A percentile compares a stretch with the other conserved stretches of the same genome.
Conservation (phyloP, 2,797 vertebrate species). For the Meriones psammophilus region DNA sequence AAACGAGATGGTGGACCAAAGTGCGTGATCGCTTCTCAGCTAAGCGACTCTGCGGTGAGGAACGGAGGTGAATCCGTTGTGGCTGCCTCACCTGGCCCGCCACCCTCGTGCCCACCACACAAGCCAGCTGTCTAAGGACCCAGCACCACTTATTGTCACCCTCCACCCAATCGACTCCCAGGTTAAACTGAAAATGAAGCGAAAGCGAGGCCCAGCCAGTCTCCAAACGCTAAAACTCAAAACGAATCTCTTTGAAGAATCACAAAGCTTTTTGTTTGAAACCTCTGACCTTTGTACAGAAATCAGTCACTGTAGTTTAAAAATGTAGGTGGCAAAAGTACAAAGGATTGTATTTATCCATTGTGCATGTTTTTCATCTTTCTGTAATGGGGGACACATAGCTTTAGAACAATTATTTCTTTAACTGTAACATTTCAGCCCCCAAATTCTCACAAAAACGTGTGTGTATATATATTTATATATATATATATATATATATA, state of each 20-base stretch:
- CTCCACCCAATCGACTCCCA: background rate
- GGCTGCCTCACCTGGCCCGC: background rate
- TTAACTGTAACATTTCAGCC: conserved; percentile 65
- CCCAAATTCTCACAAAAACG: conserved; percentile 44
- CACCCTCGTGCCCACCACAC: background rate
- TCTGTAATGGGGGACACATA: conserved; percentile 73
- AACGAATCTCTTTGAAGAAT: conserved; percentile 77
- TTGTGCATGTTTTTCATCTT: conserved; percentile 65
- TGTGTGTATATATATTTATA: background rate
- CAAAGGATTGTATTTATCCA: conserved; percentile 80
- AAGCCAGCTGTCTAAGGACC: conserved; percentile 4
- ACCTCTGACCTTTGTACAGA: conserved; percentile 83
- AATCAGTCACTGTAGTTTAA: conserved; percentile 77
- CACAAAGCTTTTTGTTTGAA: conserved; percentile 81
- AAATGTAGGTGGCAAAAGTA: conserved; percentile 80
- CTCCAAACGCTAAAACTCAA: conserved; percentile 68
- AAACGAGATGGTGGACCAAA: background rate
- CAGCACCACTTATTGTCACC: background rate
- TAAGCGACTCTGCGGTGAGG: background rate
- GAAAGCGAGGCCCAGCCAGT: conserved; percentile 59
- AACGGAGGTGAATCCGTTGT: background rate
- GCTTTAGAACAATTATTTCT: conserved; percentile 78
- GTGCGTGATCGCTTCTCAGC: background rate
- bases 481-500: background rate
- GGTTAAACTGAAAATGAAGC: conserved; percentile 26